A percentile compares a stretch with the other conserved stretches of the same genome.
Evolutionary conservation across 2,797 vertebrate species (phyloP).

Genomic region (Myotis planiceps): DNA sequence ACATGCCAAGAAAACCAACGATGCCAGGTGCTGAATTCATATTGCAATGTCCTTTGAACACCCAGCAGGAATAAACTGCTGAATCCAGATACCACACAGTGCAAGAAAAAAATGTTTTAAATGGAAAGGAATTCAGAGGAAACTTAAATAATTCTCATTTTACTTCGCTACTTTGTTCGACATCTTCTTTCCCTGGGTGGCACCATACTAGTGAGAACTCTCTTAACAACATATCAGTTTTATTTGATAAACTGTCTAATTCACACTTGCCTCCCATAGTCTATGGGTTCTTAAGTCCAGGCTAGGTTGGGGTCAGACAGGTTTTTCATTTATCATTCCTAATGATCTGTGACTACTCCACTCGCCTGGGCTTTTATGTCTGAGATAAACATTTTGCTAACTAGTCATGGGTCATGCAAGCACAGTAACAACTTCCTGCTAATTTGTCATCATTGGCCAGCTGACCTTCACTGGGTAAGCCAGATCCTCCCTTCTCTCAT

Average conservation of each 20-base stretch:
- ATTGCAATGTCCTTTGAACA: neutral
- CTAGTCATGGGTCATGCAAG: neutral
- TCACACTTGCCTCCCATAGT: neutral
- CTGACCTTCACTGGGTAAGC: neutral
- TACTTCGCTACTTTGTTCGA: neutral
- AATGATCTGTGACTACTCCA: neutral
- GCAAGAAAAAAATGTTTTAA: neutral
- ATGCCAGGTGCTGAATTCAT: neutral
- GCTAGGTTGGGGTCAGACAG: neutral
- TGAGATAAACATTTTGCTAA: conserved; percentile 51
- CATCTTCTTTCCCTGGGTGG: neutral
- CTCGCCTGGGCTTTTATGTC: conserved; percentile 30
- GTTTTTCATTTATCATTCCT: conserved; percentile 6
- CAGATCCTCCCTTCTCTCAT: neutral
- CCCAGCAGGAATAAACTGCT: neutral
- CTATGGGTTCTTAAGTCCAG: neutral
- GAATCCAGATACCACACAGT: neutral
- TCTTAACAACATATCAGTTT: neutral
- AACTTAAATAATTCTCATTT: neutral
- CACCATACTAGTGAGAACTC: neutral
- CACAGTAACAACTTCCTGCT: neutral
- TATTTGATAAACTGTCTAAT: neutral
- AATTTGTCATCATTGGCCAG: neutral
- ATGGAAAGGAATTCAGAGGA: conserved; percentile 1
- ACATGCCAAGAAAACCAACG: neutral